Evolutionary conservation across 2,888 invertebrate genomes (phyloP).

Genomic region (Cheilosia scutellata): DNA sequence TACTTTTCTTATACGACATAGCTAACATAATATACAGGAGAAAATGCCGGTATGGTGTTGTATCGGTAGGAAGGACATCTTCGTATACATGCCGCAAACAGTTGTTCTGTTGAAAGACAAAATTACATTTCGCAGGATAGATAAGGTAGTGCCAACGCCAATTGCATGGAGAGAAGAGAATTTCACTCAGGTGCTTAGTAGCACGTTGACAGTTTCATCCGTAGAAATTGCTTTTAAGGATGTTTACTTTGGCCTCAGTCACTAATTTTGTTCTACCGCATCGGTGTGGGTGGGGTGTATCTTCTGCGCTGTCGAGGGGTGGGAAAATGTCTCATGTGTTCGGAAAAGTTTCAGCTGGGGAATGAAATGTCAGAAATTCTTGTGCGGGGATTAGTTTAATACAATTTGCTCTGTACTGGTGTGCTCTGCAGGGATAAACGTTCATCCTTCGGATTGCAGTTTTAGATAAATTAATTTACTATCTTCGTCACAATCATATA

Average conservation of each 20-base stretch:
- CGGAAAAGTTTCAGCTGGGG: constrained; percentile 9
- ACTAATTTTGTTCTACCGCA: constrained; percentile 24
- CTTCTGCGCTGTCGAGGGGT: neutral
- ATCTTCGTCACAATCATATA: constrained; percentile 50
- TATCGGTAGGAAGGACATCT: constrained; percentile 50
- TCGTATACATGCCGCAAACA: constrained; percentile 30
- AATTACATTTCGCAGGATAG: constrained; percentile 27
- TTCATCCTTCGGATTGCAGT: constrained; percentile 51
- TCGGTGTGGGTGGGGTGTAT: constrained; percentile 1
- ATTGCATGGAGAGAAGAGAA: constrained; percentile 8
- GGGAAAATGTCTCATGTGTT: constrained; percentile 4
- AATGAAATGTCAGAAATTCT: constrained; percentile 72
- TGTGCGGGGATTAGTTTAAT: constrained; percentile 65
- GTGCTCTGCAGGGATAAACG: neutral
- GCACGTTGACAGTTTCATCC: constrained; percentile 72
- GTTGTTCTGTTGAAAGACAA: constrained; percentile 3
- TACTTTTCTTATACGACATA: neutral
- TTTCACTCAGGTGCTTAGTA: constrained; percentile 68
- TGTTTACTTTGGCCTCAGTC: constrained; percentile 66
- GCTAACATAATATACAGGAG: constrained; percentile 1
- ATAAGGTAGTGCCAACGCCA: neutral
- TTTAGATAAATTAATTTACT: constrained; percentile 70
- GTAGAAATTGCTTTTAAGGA: constrained; percentile 65
- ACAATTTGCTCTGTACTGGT: constrained; percentile 58
- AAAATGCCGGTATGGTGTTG: constrained; percentile 17